Percentiles rank a stretch among this genome's conserved stretches.
Evolutionary conservation across 2,113 vertebrate species (phyloP).

Genomic region (Ia io): DNA sequence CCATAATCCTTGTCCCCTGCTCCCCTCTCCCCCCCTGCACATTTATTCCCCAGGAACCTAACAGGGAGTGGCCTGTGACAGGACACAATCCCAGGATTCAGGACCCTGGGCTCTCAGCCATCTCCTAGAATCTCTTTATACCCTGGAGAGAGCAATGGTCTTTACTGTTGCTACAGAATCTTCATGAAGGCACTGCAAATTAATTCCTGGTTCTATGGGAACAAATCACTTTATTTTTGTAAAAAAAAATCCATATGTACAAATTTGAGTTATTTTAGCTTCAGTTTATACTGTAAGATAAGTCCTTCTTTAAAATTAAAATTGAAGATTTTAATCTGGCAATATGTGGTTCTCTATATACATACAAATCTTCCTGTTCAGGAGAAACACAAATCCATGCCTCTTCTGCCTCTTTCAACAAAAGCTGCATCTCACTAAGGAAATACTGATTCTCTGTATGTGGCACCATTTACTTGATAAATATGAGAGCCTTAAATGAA

Average conservation of each 20-base stretch:
- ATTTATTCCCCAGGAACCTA: neutral
- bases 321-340: slow-evolving; percentile 37
- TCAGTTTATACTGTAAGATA: slow-evolving; percentile 32
- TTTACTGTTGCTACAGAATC: neutral
- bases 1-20: neutral
- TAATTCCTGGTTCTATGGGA: neutral
- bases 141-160: neutral
- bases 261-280: slow-evolving; percentile 39
- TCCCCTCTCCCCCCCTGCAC: rapidly evolving
- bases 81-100: neutral
- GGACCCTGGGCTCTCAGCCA: neutral
- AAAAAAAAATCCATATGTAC: slow-evolving; percentile 2
- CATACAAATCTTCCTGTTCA: neutral
- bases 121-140: neutral
- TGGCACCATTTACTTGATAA: slow-evolving; percentile 39
- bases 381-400: neutral
- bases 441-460: slow-evolving; percentile 48
- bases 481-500: slow-evolving; percentile 4
- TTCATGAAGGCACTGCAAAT: neutral
- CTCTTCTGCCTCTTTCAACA: slow-evolving; percentile 23
- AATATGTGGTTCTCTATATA: neutral
- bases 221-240: slow-evolving; percentile 23
- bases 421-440: slow-evolving; percentile 32
- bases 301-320: slow-evolving; percentile 47
- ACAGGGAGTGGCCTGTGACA: neutral